Base-by-base conservation (phyloP, 2,797 vertebrate species). In the Pagetopsis macropterus region DNA sequence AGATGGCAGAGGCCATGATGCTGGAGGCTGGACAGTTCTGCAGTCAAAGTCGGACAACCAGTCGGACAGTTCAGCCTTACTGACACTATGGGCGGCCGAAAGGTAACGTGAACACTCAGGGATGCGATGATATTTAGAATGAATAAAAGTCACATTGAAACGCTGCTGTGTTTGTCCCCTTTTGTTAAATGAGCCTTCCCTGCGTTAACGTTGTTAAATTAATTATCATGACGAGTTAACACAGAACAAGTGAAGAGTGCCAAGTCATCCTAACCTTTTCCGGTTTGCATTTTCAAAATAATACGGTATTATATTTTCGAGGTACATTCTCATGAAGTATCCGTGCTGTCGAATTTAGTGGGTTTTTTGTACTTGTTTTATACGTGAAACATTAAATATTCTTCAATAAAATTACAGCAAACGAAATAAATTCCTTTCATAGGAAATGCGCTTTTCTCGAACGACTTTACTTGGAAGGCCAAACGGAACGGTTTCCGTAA, bases 1-100 rank as follows among this genome's bases (percentile, higher is more conserved):
- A 93, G 45, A 88, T 87, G 23, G 82, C 76, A 15, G 88, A 84
- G 71, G 87, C 90, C 89, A 91, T 93, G 61, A 21, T 17, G 49
- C 10, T 2, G 23, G 13, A 1, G 54, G 48, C 5, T 5, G 13
- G 49, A 37, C 27, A 1, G 13, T 48, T 17, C 23, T 3, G 17
- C 11, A 2, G 27, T 15, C n/a, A 16, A 17, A 5, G 50, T 54
- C 4, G 19, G 17, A 9, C 62, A 15, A 10, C 3, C 3, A 4
- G 17, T 51, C 58, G 17, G 15, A 33, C 0, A 8, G 7, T 19
- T 19, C 0, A 41, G 4, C 4, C 40, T 9, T 8, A 21, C 33
- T 37, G 2, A 46, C 41, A 44, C 41, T 17, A 44, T 3, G 62
- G 66, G 52, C 62, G 33, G 49, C 14, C 41, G 19, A 4, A 2